A percentile compares a stretch with the other conserved stretches of the same genome.
phyloP scores from a whole-genome alignment of 2,113 vertebrate species.

The Saccopteryx bilineata region DNA sequence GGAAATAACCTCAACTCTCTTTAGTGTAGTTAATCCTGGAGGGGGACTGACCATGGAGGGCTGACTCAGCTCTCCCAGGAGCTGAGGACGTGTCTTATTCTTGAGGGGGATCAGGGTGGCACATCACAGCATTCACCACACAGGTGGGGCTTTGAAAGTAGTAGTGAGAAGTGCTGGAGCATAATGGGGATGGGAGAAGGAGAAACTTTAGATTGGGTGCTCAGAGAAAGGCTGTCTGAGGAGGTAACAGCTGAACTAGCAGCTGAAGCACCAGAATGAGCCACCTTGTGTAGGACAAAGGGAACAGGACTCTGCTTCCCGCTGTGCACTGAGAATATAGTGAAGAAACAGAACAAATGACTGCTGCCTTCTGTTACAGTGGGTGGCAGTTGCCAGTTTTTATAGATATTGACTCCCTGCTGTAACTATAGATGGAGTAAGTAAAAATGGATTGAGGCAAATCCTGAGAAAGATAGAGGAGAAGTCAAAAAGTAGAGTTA shows the following conservation, averaged over 20 bases:
- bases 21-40: not conserved
- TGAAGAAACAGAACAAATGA: not conserved
- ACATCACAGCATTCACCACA: not conserved
- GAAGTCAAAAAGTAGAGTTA: not conserved
- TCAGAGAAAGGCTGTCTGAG: not conserved
- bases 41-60: not conserved
- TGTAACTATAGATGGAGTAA: constrained; percentile 14
- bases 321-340: not conserved
- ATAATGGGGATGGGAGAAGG: not conserved
- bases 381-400: not conserved
- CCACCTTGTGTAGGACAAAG: not conserved
- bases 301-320: not conserved
- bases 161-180: not conserved
- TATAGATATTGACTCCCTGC: not conserved
- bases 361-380: not conserved
- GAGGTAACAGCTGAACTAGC: not conserved
- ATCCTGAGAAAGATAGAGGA: not conserved
- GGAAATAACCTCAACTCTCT: not conserved
- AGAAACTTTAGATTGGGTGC: not conserved
- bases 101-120: not conserved
- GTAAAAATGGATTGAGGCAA: not conserved
- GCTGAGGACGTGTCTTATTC: not conserved
- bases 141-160: not conserved
- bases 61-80: not conserved
- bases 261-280: not conserved